Conservation (phyloP, 2,797 vertebrate species). For the Eulemur coronatus region DNA sequence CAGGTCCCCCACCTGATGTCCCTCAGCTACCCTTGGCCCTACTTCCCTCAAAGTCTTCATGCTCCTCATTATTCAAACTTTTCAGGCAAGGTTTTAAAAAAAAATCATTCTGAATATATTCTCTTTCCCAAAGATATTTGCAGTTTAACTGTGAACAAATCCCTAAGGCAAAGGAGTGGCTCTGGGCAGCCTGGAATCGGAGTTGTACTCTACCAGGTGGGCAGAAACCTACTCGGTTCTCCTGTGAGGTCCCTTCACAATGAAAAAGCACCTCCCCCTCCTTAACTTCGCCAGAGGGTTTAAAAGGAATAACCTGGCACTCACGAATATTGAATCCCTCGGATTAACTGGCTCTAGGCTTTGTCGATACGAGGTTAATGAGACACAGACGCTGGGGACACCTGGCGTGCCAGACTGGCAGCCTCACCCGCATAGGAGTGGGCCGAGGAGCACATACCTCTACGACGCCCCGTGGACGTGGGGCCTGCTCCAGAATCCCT, state of each 20-base stretch:
- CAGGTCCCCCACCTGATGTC: background rate
- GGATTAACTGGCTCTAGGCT: conserved; percentile 34
- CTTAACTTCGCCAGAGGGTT: background rate
- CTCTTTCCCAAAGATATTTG: background rate
- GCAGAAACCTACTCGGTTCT: background rate
- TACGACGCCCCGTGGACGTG: rapidly evolving
- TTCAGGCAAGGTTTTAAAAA: background rate
- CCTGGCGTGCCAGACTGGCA: background rate
- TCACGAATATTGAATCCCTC: background rate
- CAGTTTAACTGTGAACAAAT: conserved; percentile 40
- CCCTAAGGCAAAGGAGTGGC: background rate
- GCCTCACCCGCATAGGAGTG: rapidly evolving
- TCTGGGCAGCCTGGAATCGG: background rate
- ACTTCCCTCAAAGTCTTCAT: background rate
- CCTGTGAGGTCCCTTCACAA: background rate
- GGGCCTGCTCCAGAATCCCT: background rate
- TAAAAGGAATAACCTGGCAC: background rate
- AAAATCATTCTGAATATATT: conserved; percentile 31
- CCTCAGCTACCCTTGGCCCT: background rate
- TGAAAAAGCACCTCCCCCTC: background rate
- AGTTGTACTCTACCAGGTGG: background rate
- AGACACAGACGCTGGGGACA: background rate
- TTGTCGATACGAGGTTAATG: conserved; percentile 18
- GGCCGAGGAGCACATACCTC: background rate
- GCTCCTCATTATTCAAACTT: background rate